Conservation (phyloP, 2,797 vertebrate genomes). For the Semaprochilodus insignis region DNA sequence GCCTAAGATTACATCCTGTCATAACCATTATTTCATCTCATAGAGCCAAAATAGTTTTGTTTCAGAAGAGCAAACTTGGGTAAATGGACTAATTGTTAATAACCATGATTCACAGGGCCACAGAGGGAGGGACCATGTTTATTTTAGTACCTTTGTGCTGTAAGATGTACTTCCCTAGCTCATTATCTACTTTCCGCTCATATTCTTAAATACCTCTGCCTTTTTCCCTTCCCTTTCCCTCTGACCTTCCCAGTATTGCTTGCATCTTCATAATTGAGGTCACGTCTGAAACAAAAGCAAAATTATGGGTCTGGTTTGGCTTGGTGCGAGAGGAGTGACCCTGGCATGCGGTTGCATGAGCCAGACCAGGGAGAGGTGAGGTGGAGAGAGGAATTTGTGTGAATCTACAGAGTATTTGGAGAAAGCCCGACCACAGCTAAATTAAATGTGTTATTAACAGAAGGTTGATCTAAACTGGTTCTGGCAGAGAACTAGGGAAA, state of each 20-base stretch:
- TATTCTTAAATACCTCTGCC: constrained; percentile 24
- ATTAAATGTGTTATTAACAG: constrained; percentile 81
- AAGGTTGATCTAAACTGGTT: constrained; percentile 72
- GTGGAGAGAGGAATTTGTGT: constrained; percentile 80
- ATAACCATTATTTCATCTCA: background rate
- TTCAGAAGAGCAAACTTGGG: background rate
- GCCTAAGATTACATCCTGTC: background rate
- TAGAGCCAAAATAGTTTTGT: background rate
- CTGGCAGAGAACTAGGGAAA: constrained; percentile 61
- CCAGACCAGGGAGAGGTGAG: constrained; percentile 80
- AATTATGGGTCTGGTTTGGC: constrained; percentile 87
- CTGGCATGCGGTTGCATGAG: constrained; percentile 80
- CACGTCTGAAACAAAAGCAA: constrained; percentile 86
- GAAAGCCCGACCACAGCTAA: constrained; percentile 79
- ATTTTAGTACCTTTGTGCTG: background rate
- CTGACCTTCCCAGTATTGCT: constrained; percentile 78
- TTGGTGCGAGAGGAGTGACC: constrained; percentile 77
- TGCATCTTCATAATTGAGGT: constrained; percentile 82
- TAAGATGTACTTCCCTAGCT: constrained; percentile 39
- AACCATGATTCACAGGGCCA: background rate
- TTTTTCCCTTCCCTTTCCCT: constrained; percentile 57
- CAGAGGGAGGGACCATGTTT: background rate
- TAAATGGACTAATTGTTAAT: background rate
- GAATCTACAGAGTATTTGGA: constrained; percentile 80
- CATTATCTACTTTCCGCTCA: constrained; percentile 35